Conservation (phyloP, 2,888 invertebrate species). For the Lutraria lutraria region DNA sequence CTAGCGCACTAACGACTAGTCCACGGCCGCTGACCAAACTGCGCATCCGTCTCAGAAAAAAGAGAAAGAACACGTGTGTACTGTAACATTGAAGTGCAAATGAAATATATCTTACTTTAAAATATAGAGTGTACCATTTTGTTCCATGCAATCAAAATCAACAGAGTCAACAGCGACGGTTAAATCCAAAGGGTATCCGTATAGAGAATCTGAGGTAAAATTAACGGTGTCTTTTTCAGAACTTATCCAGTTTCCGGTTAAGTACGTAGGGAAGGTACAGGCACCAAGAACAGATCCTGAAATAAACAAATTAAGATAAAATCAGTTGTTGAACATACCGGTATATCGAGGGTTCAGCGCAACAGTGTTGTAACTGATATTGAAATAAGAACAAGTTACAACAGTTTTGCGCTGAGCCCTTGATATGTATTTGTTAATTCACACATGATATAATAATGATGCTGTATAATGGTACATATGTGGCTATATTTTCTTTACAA, state of each 20-base stretch:
- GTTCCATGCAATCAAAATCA: conserved; percentile 48
- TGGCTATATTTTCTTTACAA: too few species aligned
- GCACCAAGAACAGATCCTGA: conserved; percentile 20
- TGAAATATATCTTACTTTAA: conserved; percentile 23
- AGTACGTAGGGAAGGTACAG: conserved; percentile 56
- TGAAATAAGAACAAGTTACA: too few species aligned
- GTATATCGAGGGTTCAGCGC: too few species aligned
- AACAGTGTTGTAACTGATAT: too few species aligned
- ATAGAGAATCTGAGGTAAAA: conserved; percentile 54
- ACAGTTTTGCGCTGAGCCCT: too few species aligned
- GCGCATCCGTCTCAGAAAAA: too few species aligned
- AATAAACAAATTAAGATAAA: background rate
- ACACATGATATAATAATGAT: too few species aligned
- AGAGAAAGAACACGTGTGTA: too few species aligned
- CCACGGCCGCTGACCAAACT: too few species aligned
- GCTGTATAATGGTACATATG: too few species aligned
- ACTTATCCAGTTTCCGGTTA: conserved; percentile 65
- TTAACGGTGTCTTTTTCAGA: conserved; percentile 62
- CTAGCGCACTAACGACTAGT: too few species aligned
- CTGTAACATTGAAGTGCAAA: background rate
- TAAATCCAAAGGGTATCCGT: conserved; percentile 50
- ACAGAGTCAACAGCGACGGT: conserved; percentile 42
- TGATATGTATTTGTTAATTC: too few species aligned
- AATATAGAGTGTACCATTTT: conserved; percentile 48
- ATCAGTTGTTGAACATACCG: background rate